Evolutionary conservation across 2,888 invertebrate species (phyloP).

Genomic region (Ctena decussata): DNA sequence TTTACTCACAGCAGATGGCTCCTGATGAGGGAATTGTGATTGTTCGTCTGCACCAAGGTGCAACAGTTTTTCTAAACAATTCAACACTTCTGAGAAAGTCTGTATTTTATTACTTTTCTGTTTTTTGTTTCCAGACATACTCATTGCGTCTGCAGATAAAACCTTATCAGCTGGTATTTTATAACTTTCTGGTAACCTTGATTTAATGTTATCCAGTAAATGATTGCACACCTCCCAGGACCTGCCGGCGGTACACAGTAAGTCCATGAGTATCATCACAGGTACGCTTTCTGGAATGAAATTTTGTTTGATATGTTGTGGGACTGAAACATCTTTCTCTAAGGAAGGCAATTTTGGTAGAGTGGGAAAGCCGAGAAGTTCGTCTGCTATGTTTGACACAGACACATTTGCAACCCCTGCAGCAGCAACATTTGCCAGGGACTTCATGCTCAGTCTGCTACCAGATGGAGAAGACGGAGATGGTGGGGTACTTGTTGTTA

Average conservation of each 20-base stretch:
- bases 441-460: conserved; percentile 69
- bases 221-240: conserved; percentile 80
- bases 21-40: conserved; percentile 50
- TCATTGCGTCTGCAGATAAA: conserved; percentile 29
- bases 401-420: conserved; percentile 83
- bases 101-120: conserved; percentile 57
- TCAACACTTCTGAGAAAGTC: conserved; percentile 62
- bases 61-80: conserved; percentile 64
- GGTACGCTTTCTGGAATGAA: conserved; percentile 71
- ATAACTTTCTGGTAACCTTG: conserved; percentile 23
- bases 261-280: conserved; percentile 80
- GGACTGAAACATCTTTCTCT: conserved; percentile 44
- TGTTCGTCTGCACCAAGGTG: conserved; percentile 66
- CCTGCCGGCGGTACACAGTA: conserved; percentile 78
- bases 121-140: conserved; percentile 2
- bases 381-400: conserved; percentile 79
- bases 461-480: conserved; percentile 40
- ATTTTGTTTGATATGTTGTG: conserved; percentile 61
- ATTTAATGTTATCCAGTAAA: conserved; percentile 77
- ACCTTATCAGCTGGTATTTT: background rate
- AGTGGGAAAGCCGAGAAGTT: conserved; percentile 74
- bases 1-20: conserved; percentile 44
- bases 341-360: conserved; percentile 63
- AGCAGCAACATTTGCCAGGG: conserved; percentile 81
- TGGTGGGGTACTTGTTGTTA: conserved; percentile 51